These are phyloP conservation scores for Lepilemur ruficaudatus DNA, from an alignment of 2,797 vertebrate species.

Conservation along the genomic window DNA sequence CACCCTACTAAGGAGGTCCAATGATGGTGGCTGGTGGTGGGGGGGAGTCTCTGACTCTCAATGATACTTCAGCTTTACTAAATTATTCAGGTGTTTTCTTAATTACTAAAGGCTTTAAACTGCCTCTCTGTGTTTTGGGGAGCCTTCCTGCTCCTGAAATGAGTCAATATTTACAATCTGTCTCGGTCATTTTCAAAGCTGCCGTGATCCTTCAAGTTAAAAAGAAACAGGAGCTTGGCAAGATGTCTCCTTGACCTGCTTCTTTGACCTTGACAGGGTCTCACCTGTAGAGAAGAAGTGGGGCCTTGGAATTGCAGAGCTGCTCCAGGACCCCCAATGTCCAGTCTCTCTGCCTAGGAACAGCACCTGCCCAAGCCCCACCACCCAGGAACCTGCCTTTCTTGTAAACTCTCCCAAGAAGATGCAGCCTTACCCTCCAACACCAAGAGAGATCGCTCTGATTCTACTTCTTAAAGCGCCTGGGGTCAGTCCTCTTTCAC, in stretches of 20 bases:
- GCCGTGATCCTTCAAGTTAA: not conserved
- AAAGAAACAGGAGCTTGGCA: not conserved
- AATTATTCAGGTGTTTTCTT: slow-evolving; percentile 11
- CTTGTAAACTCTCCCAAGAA: not conserved
- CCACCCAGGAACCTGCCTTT: not conserved
- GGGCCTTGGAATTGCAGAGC: not conserved
- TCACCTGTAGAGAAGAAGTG: not conserved
- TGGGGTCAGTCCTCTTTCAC: not conserved
- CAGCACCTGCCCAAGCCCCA: not conserved
- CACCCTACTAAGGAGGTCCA: not conserved
- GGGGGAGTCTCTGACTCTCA: not conserved
- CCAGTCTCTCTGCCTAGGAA: not conserved
- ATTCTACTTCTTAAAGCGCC: not conserved
- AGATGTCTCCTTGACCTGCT: not conserved
- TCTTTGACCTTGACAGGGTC: slow-evolving; percentile 7
- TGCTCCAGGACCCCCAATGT: not conserved
- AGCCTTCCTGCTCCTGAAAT: not conserved
- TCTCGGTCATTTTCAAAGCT: slow-evolving; percentile 37
- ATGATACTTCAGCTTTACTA: not conserved
- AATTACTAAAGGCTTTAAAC: not conserved
- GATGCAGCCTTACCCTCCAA: not conserved
- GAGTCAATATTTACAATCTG: slow-evolving; percentile 53
- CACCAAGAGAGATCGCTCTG: not conserved
- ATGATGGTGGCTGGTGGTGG: too few species aligned
- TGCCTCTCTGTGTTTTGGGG: not conserved